Percentiles rank a stretch among this genome's conserved stretches.
Evolutionary conservation across 1,140 invertebrate genomes (phyloP).

Genomic region (Myzus persicae): DNA sequence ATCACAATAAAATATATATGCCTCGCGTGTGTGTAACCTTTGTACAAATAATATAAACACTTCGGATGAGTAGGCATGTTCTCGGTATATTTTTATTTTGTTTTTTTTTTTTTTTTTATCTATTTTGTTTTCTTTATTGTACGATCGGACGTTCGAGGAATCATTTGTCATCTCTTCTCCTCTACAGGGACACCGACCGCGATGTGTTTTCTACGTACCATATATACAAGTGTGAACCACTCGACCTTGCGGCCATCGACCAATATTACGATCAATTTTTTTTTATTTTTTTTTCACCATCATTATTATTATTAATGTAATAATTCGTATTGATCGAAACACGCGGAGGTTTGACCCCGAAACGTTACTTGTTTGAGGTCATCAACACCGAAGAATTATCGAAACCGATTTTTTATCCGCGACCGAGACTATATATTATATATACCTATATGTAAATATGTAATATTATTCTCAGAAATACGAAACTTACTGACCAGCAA

Average conservation of each 20-base stretch:
- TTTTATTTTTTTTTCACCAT: constrained; percentile 31
- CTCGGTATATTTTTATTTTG: constrained; percentile 46
- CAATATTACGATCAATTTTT: constrained; percentile 58
- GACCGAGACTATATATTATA: too few relatives aligned
- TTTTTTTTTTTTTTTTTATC: constrained; percentile 35
- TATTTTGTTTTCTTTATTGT: constrained; percentile 51
- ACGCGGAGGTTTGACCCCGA: constrained; percentile 55
- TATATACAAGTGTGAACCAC: constrained; percentile 52
- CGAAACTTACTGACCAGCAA: not conserved
- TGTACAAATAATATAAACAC: constrained; percentile 59
- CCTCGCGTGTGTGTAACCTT: constrained; percentile 53
- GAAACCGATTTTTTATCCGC: constrained; percentile 53
- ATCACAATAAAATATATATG: not conserved
- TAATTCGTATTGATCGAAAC: constrained; percentile 57
- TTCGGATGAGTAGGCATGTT: constrained; percentile 58
- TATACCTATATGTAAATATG: not conserved
- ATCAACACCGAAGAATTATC: constrained; percentile 53
- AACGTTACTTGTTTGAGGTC: constrained; percentile 47
- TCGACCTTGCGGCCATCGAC: constrained; percentile 56
- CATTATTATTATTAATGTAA: constrained; percentile 58
- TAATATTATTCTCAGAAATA: not conserved
- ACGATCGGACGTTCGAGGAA: constrained; percentile 57
- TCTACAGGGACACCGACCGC: constrained; percentile 53
- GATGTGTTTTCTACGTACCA: constrained; percentile 33
- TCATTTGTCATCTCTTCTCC: constrained; percentile 56